Percentiles rank a stretch among this genome's conserved stretches.
Conservation (phyloP, 92 coral and sea anemone species). For the Porites divaricata region DNA sequence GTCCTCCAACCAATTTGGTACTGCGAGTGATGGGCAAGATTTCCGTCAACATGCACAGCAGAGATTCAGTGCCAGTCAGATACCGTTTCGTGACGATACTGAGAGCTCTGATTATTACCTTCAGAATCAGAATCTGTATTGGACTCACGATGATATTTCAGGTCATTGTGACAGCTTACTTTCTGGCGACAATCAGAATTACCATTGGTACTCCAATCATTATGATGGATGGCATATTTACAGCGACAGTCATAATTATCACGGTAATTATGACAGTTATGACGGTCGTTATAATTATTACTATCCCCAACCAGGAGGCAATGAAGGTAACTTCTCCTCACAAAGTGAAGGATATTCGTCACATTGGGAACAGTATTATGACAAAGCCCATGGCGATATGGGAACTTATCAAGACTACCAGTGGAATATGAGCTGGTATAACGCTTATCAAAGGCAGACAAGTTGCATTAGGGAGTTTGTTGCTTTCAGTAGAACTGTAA, state of each 20-base stretch:
- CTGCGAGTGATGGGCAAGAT: too few relatives aligned
- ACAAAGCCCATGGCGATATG: slow-evolving; percentile 18
- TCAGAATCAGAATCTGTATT: not conserved
- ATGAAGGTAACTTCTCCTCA: not conserved
- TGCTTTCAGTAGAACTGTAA: slow-evolving; percentile 15
- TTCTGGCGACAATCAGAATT: not conserved
- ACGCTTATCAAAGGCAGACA: slow-evolving; percentile 67
- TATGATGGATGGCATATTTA: not conserved
- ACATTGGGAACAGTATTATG: not conserved
- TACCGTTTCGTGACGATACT: not conserved
- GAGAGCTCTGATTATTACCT: not conserved
- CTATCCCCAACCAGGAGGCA: not conserved
- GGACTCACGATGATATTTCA: not conserved
- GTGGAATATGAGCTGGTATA: slow-evolving; percentile 80
- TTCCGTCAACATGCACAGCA: not conserved
- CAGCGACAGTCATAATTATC: not conserved
- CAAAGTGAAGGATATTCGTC: not conserved
- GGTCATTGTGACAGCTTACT: not conserved
- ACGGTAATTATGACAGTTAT: not conserved
- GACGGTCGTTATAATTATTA: not conserved
- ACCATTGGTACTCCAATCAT: not conserved
- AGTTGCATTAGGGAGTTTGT: slow-evolving; percentile 56
- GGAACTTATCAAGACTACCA: slow-evolving; percentile 11
- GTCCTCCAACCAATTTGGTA: not conserved
- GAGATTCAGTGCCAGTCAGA: not conserved